Evolutionary conservation across 2,888 invertebrate genomes (phyloP).

Genomic region (Acronicta aceris): DNA sequence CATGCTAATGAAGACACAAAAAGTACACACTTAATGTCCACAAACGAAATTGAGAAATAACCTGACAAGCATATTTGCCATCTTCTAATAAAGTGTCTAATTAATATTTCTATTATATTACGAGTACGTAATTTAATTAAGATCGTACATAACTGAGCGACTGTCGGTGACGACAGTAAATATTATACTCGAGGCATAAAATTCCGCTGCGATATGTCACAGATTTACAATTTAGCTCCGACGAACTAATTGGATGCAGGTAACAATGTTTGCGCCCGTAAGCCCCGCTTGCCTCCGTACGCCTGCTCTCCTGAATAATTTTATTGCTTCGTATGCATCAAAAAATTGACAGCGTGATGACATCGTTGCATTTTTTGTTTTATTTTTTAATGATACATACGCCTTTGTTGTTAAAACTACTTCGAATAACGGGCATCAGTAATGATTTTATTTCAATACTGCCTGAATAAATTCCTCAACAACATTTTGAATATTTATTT

Average conservation of each 20-base stretch:
- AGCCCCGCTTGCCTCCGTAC: slow-evolving; percentile 50
- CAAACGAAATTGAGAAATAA: slow-evolving; percentile 30
- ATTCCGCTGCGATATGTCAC: slow-evolving; percentile 41
- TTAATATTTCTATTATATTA: slow-evolving; percentile 41
- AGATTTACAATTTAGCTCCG: slow-evolving; percentile 74
- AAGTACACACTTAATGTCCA: slow-evolving; percentile 8
- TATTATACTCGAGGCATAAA: slow-evolving; percentile 35
- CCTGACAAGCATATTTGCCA: slow-evolving; percentile 34
- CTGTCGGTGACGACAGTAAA: slow-evolving; percentile 19
- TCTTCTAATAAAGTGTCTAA: slow-evolving; percentile 37
- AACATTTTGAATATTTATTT: too few relatives aligned
- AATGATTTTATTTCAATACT: too few relatives aligned
- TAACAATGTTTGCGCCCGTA: slow-evolving; percentile 72
- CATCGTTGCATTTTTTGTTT: slow-evolving; percentile 14
- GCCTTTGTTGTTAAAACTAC: slow-evolving; percentile 12
- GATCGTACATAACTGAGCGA: slow-evolving; percentile 15
- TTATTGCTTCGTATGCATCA: slow-evolving; percentile 65
- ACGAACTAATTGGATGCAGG: slow-evolving; percentile 76
- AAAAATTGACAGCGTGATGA: slow-evolving; percentile 46
- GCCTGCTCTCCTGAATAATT: slow-evolving; percentile 58
- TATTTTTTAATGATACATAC: slow-evolving; percentile 20
- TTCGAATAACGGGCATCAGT: not conserved
- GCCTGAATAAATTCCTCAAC: too few relatives aligned
- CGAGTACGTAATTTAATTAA: slow-evolving; percentile 39
- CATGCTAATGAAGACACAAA: slow-evolving; percentile 11